phyloP scores from a whole-genome alignment of 1,140 invertebrate genomes.

The Zaprionus kolodkinae region DNA sequence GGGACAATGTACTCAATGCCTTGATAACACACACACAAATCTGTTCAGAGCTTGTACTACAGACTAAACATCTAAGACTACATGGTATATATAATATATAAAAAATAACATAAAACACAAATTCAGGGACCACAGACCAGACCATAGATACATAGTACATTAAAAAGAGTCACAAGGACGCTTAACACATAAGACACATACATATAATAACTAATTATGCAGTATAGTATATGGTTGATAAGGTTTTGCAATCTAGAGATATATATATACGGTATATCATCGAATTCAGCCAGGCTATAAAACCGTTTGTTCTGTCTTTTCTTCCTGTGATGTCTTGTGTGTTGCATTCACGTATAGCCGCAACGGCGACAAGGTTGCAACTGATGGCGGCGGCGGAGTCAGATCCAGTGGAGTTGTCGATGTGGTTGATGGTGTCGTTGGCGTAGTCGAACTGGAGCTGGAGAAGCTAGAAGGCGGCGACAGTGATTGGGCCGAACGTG shows the following conservation, averaged over 20 bases:
- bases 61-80: conserved; percentile 33
- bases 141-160: conserved; percentile 34
- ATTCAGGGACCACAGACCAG: conserved; percentile 44
- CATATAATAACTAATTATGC: conserved; percentile 17
- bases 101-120: conserved; percentile 42
- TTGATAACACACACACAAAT: conserved; percentile 34
- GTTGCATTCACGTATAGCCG: conserved; percentile 55
- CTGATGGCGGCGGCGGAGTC: conserved; percentile 54
- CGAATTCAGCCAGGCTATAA: conserved; percentile 34
- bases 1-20: conserved; percentile 21
- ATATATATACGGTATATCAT: conserved; percentile 29
- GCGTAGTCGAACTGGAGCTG: conserved; percentile 57
- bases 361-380: conserved; percentile 37
- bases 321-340: conserved; percentile 40
- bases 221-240: conserved; percentile 22
- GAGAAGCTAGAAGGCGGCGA: conserved; percentile 63
- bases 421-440: conserved; percentile 53
- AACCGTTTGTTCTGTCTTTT: conserved; percentile 34
- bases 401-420: conserved; percentile 65
- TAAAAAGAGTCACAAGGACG: conserved; percentile 32
- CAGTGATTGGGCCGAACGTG: conserved; percentile 66
- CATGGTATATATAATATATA: conserved; percentile 2
- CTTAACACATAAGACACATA: conserved; percentile 28
- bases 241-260: conserved; percentile 44
- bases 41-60: conserved; percentile 35